phyloP scores from a whole-genome alignment of 2,113 vertebrate species.

The Gyps fulvus region DNA sequence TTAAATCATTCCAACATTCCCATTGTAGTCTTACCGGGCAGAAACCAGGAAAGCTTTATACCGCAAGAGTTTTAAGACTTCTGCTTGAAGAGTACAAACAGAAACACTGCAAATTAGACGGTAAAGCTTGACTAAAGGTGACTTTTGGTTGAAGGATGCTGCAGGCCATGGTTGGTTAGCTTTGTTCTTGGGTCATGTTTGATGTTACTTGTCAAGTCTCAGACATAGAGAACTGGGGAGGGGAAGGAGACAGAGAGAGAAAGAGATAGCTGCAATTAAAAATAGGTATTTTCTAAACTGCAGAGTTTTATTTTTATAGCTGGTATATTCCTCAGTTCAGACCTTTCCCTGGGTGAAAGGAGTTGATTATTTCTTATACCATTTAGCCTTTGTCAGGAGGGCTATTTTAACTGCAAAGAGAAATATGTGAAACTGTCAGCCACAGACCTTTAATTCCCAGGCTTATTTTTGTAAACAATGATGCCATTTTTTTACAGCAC shows the following conservation, averaged over 20 bases:
- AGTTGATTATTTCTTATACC: conserved; percentile 26
- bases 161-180: background rate
- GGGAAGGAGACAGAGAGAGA: background rate
- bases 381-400: conserved; percentile 48
- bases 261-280: conserved; percentile 28
- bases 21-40: background rate
- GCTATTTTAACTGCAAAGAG: conserved; percentile 14
- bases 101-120: background rate
- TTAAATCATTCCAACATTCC: background rate
- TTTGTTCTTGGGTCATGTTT: conserved; percentile 8
- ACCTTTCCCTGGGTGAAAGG: conserved; percentile 3
- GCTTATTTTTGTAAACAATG: conserved; percentile 67
- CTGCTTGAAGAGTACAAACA: background rate
- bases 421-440: conserved; percentile 40
- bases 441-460: conserved; percentile 28
- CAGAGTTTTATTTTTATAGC: background rate
- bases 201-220: background rate
- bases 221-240: background rate
- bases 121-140: conserved; percentile 8
- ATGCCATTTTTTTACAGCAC: background rate
- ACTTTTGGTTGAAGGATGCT: conserved; percentile 37
- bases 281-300: conserved; percentile 4
- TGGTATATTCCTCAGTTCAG: background rate
- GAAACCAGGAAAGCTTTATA: background rate
- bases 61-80: background rate